Evolutionary conservation across 35 echinoderm and acorn worm genomes (phyloP), one percentile per base, ranked within the genome.

Genomic region (Nesometra sesokonis): DNA sequence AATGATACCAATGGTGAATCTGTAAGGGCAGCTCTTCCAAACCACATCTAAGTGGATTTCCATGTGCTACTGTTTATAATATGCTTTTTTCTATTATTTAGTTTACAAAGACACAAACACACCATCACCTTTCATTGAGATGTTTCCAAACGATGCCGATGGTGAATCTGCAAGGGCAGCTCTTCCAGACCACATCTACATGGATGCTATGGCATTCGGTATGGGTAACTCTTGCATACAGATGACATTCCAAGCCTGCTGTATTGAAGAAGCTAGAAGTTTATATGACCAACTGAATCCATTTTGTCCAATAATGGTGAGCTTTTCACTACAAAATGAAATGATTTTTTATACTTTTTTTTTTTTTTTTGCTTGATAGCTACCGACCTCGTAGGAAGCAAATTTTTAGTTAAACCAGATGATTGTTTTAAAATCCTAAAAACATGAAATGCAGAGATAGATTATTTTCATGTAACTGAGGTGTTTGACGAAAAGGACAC

Each of bases 61-160:
- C 35, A 43, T 15, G 15, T 7, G 15, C 38, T 43, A 7, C 15
- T 43, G n/a, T n/a, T n/a, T n/a, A 43, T 43, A 7, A 43, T 43
- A 7, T 43, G 15, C 4, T 85, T 78, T 30, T 17, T 57, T 35
- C 21, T 89, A 40, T 82, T 37, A 0, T 79, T 27, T 77, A 99
- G 96, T 99, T 88, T 99, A 86, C 82, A 99, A 92, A 87, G 96
- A 99, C 47, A 99, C 87, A 84, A 94, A 99, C 85, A 99, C 96
- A 17, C 90, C 93, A 30, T 89, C 80, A 27, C 96, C 96, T 0
- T 99, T 99, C 46, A 35, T 99, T 27, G 96, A 99, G 82, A 88
- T 85, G 37, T 99, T 94, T 37, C 17, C 35, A 29, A 93, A 94
- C 34, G 96, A 99, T 29, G 47, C 85, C 11, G 92, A 94, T 39